Base-by-base conservation (phyloP, 2,113 vertebrate species). In the Spermophilus dauricus region DNA sequence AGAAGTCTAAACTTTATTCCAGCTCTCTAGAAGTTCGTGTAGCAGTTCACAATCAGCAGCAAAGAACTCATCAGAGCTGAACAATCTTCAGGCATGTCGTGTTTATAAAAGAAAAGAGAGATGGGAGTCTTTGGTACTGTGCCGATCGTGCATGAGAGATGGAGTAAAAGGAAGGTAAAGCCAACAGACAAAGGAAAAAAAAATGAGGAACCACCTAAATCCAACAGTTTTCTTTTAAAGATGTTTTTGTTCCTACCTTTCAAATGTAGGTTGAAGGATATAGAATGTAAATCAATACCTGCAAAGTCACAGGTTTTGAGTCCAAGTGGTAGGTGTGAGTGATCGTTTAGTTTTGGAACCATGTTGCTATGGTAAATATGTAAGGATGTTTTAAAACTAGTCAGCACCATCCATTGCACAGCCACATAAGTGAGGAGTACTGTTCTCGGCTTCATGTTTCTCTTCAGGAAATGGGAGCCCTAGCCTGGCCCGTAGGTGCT, bases 401-500 rank as follows among this genome's bases (percentile, higher is more conserved):
- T 42, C 48, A 78, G 82, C 9, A 24, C 11, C 2, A 22, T 81
- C 77, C n/a, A 61, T 4, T 42, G 5, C 28, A 3, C 69, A 13
- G 1, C 48, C 72, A 5, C 3, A 20, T 73, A 39, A 53, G 17
- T 26, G 51, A 87, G 70, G 65, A 72, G 8, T 1, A 0, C 17
- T 26, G 1, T 85, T 10, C 16, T 56, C 1, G 2, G 6, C 12
- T 11, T 22, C 8, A 13, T 4, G 17, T 84, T 6, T 9, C 8
- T 11, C 9, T 39, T 75, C 45, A 67, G 53, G 51, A 61, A 34
- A 42, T 11, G 11, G 30, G 76, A 45, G 16, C 14, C 16, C 2
- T 2, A 24, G 7, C n/a, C 28, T 45, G 42, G 39, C 18, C 9
- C 16, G 13, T 20, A 37, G 65, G 56, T 0, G 0, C 11, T 28